Evolutionary conservation across 1,140 invertebrate genomes (phyloP).

Genomic region (Bombus superbus): DNA sequence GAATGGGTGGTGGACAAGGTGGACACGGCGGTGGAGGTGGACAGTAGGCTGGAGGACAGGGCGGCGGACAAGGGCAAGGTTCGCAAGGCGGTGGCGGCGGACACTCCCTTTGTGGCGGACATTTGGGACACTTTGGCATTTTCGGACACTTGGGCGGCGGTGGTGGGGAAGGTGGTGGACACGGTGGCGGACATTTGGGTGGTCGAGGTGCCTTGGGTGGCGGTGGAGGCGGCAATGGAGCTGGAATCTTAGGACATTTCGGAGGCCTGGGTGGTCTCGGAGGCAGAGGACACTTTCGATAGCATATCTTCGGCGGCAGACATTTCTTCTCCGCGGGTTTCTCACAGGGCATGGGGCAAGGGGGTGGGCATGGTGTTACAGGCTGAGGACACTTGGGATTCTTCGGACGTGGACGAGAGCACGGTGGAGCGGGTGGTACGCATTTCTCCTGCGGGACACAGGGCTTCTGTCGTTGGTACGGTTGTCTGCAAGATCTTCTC

Average conservation of each 20-base stretch:
- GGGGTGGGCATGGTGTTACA: constrained; percentile 39
- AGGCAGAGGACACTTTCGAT: constrained; percentile 54
- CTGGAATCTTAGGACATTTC: constrained; percentile 32
- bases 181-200: constrained; percentile 30
- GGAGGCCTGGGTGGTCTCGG: constrained; percentile 53
- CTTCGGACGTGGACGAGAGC: not conserved
- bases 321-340: not conserved
- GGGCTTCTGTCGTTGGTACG: not conserved
- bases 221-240: constrained; percentile 27
- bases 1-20: constrained; percentile 6
- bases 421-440: not conserved
- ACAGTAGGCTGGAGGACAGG: constrained; percentile 27
- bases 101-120: constrained; percentile 20
- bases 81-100: constrained; percentile 25
- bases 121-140: not conserved
- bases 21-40: constrained; percentile 38
- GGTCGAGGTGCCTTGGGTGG: constrained; percentile 19
- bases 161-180: not conserved
- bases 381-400: constrained; percentile 16
- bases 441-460: constrained; percentile 24
- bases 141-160: constrained; percentile 5
- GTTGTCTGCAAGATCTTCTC: not conserved
- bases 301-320: constrained; percentile 56
- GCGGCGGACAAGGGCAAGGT: constrained; percentile 34
- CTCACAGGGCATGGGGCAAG: constrained; percentile 2